Evolutionary conservation across 2,888 invertebrate genomes (phyloP), one percentile per base, ranked within the genome.

Genomic region (Petrophora chlorosata): DNA sequence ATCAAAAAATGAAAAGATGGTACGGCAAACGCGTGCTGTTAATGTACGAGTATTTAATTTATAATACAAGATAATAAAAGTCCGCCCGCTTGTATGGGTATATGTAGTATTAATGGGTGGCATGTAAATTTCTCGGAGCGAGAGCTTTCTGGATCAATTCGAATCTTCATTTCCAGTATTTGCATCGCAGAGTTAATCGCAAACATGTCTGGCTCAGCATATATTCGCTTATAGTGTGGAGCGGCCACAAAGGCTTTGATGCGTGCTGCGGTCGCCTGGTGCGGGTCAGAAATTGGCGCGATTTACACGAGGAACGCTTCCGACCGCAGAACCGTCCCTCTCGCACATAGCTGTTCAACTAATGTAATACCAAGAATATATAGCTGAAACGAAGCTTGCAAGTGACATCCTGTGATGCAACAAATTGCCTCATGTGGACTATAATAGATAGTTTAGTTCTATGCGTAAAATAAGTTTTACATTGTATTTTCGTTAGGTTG

Each of bases 201-300:
- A 71, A 70, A 68, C 61, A 68, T 53, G 55, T 54, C 61, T 51
- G 58, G 32, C 43, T 41, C 44, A 58, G 62, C 59, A 63, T 65
- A 73, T 65, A 76, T 75, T 67, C 66, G 59, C 53, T 55, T 69
- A 70, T 47, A 72, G 75, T 73, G 63, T 53, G 66, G 64, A 63
- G 39, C 61, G 53, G 68, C 78, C 79, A 79, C 85, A 86, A 82
- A 82, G 78, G 82, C 86, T 88, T 87, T 84, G 84, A 85, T 79
- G 85, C 82, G 84, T 80, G 75, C 75, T 87, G 88, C 76, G 88
- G 89, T 86, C 73, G 65, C 61, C 61, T 74, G 61, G 76, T 80
- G 76, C 78, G 82, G 85, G 84, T 79, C 82, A 80, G 85, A 80
- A 82, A 86, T 85, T 85, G 82, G 80, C 73, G 72, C 75, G 77